Percentiles rank a stretch among this genome's conserved stretches.
Conservation (phyloP, 2,113 vertebrate species). For the Ochotona curzoniae region DNA sequence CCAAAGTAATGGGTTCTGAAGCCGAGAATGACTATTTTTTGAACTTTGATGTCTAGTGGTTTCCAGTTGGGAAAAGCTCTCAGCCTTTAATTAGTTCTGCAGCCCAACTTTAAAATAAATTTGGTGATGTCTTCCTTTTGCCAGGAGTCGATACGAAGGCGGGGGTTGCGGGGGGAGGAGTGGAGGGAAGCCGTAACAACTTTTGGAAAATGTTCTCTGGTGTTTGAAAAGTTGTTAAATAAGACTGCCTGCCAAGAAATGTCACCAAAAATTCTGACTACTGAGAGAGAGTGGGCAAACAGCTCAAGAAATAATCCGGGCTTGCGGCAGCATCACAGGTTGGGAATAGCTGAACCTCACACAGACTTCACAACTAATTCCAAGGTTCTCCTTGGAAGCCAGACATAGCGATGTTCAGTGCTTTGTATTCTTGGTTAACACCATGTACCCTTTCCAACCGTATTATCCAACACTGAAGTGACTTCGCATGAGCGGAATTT, state of each 20-base stretch:
- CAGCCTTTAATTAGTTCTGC: conserved; percentile 89
- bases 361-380: conserved; percentile 82
- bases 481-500: conserved; percentile 60
- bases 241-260: conserved; percentile 86
- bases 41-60: conserved; percentile 89
- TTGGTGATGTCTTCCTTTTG: conserved; percentile 82
- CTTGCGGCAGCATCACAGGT: conserved; percentile 84
- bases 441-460: conserved; percentile 73
- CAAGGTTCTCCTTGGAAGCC: conserved; percentile 83
- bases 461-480: conserved; percentile 67
- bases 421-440: conserved; percentile 77
- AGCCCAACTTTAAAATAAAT: conserved; percentile 85
- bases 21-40: conserved; percentile 89
- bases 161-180: neutral
- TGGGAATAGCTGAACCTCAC: conserved; percentile 81
- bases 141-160: conserved; percentile 78
- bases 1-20: conserved; percentile 90
- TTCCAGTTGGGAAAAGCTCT: conserved; percentile 89
- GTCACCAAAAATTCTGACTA: conserved; percentile 85
- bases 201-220: conserved; percentile 83
- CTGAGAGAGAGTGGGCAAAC: conserved; percentile 85
- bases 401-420: conserved; percentile 70
- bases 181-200: conserved; percentile 81
- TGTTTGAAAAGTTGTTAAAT: conserved; percentile 89
- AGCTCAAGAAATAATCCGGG: conserved; percentile 86